These are phyloP conservation scores for Lucinisca nassula DNA, from an alignment of 2,888 invertebrate species.

Conservation along the genomic window DNA sequence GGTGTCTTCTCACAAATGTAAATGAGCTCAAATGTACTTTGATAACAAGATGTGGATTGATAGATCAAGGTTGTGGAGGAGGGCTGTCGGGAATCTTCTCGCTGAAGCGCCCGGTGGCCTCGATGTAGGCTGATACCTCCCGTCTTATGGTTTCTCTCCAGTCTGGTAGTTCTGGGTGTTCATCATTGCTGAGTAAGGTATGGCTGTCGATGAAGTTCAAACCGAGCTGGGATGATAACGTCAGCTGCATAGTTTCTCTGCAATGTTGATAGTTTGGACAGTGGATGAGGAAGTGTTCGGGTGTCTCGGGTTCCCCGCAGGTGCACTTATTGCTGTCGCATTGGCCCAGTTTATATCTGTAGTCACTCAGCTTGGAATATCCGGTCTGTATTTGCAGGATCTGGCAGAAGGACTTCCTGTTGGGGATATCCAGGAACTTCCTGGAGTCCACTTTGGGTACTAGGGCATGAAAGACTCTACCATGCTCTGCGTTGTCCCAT, in stretches of 20 bases:
- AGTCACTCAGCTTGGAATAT: too few species aligned
- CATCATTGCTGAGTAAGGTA: constrained; percentile 3
- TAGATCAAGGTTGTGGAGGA: background rate
- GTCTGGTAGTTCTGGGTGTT: background rate
- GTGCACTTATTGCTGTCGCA: too few species aligned
- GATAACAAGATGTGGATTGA: background rate
- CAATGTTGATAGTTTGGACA: constrained; percentile 3
- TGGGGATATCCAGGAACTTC: too few species aligned
- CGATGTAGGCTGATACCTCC: background rate
- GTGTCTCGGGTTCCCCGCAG: background rate
- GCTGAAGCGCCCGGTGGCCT: background rate
- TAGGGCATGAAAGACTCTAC: too few species aligned
- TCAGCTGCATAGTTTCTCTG: constrained; percentile 1
- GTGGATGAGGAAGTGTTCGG: background rate
- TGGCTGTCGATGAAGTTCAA: background rate
- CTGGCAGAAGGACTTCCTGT: too few species aligned
- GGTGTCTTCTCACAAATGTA: background rate
- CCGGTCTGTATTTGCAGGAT: too few species aligned
- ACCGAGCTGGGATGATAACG: background rate
- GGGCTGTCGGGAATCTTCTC: background rate
- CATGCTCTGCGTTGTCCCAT: too few species aligned
- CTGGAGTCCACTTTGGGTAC: too few species aligned
- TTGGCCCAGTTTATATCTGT: too few species aligned
- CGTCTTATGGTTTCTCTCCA: background rate
- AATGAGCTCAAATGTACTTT: background rate